Evolutionary conservation across 2,888 invertebrate genomes (phyloP).

Genomic region (Willowsia nigromaculata): DNA sequence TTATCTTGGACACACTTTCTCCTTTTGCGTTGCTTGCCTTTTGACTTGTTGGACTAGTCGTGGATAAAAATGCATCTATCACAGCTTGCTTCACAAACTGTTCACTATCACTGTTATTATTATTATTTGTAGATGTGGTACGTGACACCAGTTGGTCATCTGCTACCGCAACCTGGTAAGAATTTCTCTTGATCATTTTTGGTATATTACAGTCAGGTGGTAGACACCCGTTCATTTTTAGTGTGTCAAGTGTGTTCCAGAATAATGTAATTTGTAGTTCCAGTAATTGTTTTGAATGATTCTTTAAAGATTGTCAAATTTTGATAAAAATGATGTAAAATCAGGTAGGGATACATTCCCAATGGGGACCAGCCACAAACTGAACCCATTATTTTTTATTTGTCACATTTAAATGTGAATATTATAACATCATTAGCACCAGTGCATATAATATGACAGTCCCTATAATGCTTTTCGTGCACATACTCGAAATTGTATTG

Average conservation of each 20-base stretch:
- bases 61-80: constrained; percentile 2
- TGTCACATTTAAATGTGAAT: not conserved
- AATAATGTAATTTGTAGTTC: too few species aligned
- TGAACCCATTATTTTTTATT: not conserved
- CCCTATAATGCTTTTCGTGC: not conserved
- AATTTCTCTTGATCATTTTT: constrained; percentile 38
- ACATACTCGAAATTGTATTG: not conserved
- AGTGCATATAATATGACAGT: not conserved
- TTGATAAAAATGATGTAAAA: not conserved
- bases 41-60: not conserved
- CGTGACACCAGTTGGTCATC: not conserved
- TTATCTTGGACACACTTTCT: not conserved
- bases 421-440: not conserved
- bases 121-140: not conserved
- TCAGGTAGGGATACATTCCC: not conserved
- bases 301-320: not conserved
- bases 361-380: not conserved
- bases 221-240: constrained; percentile 41
- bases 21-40: not conserved
- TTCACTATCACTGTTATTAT: not conserved
- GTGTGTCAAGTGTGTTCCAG: not conserved
- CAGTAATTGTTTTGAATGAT: too few species aligned
- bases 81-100: not conserved
- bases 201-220: constrained; percentile 52
- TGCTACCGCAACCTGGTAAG: constrained; percentile 44